Conservation (phyloP, 2,113 vertebrate genomes). For the Silurus asotus region DNA sequence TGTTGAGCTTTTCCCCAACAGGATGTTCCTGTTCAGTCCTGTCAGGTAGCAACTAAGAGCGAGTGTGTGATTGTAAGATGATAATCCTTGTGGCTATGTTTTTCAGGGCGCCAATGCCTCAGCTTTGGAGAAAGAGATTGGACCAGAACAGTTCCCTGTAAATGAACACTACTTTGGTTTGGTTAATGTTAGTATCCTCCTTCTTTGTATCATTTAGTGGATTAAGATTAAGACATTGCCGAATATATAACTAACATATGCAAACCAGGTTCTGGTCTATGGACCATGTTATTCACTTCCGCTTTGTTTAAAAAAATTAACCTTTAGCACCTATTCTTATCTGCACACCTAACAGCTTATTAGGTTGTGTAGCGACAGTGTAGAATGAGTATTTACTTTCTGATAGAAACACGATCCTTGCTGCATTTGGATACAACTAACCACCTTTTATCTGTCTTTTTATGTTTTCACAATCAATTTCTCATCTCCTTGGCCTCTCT, state of each 20-base stretch:
- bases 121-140: conserved; percentile 97
- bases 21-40: conserved; percentile 26
- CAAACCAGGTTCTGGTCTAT: not conserved
- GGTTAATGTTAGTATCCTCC: conserved; percentile 83
- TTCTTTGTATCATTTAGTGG: not conserved
- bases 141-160: conserved; percentile 92
- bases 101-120: conserved; percentile 92
- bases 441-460: not conserved
- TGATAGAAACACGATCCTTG: not conserved
- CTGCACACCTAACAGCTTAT: not conserved
- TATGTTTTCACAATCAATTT: not conserved
- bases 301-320: not conserved
- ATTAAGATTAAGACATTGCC: conserved; percentile 1
- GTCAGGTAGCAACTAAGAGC: not conserved
- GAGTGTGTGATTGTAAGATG: not conserved
- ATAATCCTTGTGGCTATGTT: conserved; percentile 38
- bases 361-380: not conserved
- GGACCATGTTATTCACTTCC: not conserved
- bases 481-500: not conserved
- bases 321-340: conserved; percentile 8
- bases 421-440: not conserved
- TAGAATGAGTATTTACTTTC: conserved; percentile 3
- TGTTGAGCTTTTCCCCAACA: not conserved
- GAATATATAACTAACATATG: not conserved
- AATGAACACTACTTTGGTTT: conserved; percentile 94